Evolutionary conservation across 64 coral and sea anemone species (phyloP).

Genomic region (Acropora tenuis): DNA sequence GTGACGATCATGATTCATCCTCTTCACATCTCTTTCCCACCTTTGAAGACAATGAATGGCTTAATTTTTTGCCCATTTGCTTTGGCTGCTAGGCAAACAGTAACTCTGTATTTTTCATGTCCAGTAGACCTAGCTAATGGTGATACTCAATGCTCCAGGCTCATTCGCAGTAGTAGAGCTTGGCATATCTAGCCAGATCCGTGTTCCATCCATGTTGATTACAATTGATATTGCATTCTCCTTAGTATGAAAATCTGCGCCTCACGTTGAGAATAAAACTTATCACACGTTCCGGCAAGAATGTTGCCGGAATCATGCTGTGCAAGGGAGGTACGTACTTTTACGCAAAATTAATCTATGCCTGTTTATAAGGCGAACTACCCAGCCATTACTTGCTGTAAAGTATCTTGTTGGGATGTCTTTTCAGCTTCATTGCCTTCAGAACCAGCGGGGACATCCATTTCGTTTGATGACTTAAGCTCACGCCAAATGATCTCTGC

Average conservation of each 20-base stretch:
- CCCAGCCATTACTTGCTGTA: background rate
- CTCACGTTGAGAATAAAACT: background rate
- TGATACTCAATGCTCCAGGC: slow-evolving; percentile 25
- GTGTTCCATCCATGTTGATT: slow-evolving; percentile 36
- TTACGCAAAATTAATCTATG: slow-evolving; percentile 22
- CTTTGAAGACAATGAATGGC: slow-evolving; percentile 17
- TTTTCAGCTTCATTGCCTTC: slow-evolving; percentile 8
- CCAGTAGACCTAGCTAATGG: slow-evolving; percentile 1
- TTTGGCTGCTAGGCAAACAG: slow-evolving; percentile 26
- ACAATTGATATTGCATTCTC: slow-evolving; percentile 36
- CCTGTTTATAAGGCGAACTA: background rate
- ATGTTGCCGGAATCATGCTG: slow-evolving; percentile 45
- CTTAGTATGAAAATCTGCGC: slow-evolving; percentile 38
- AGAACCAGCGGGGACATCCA: slow-evolving; percentile 7
- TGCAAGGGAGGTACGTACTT: slow-evolving; percentile 34
- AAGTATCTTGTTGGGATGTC: slow-evolving; percentile 31
- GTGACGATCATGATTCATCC: background rate
- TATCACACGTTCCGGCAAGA: slow-evolving; percentile 8
- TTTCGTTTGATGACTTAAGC: slow-evolving; percentile 36
- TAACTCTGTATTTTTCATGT: slow-evolving; percentile 29
- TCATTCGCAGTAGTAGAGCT: background rate
- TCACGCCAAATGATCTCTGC: slow-evolving; percentile 55
- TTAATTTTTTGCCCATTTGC: background rate
- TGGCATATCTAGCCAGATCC: slow-evolving; percentile 7
- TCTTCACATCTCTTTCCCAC: slow-evolving; percentile 38